phyloP scores from a whole-genome alignment of 1,140 invertebrate genomes.

The Harlomillsia oculata region DNA sequence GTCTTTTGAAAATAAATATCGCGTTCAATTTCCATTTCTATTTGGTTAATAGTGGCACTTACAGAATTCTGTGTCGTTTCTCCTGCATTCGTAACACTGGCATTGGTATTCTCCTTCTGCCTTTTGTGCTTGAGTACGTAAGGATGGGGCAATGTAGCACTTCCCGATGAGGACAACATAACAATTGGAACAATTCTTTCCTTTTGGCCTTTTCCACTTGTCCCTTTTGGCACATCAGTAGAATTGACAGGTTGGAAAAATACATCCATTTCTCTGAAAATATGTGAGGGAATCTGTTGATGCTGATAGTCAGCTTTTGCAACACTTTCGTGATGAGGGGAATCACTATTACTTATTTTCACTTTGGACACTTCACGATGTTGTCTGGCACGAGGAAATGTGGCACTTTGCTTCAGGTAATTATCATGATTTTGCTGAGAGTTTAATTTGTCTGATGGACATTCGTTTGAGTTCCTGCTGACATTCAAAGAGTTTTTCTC shows the following conservation, averaged over 20 bases:
- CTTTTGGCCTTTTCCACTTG: not conserved
- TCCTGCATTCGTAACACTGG: not conserved
- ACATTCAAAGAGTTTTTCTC: too few relatives aligned
- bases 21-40: slow-evolving; percentile 19
- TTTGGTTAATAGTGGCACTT: not conserved
- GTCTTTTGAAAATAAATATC: slow-evolving; percentile 24
- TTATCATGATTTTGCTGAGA: not conserved
- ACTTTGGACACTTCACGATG: too few relatives aligned
- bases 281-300: not conserved
- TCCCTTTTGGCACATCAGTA: not conserved
- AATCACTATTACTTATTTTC: slow-evolving; percentile 4
- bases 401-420: not conserved
- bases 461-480: not conserved
- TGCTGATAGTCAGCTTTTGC: not conserved
- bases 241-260: slow-evolving; percentile 8
- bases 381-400: not conserved
- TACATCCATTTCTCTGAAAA: slow-evolving; percentile 8
- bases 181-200: slow-evolving; percentile 17
- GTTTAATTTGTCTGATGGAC: not conserved
- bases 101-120: not conserved
- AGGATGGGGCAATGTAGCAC: slow-evolving; percentile 22
- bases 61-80: not conserved
- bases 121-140: slow-evolving; percentile 6
- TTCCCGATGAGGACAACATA: slow-evolving; percentile 4
- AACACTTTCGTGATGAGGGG: too few relatives aligned